Percentiles rank a stretch among this genome's conserved stretches.
These are phyloP conservation scores for Phortica magna DNA, from an alignment of 2,888 invertebrate species.

Conservation along the genomic window DNA sequence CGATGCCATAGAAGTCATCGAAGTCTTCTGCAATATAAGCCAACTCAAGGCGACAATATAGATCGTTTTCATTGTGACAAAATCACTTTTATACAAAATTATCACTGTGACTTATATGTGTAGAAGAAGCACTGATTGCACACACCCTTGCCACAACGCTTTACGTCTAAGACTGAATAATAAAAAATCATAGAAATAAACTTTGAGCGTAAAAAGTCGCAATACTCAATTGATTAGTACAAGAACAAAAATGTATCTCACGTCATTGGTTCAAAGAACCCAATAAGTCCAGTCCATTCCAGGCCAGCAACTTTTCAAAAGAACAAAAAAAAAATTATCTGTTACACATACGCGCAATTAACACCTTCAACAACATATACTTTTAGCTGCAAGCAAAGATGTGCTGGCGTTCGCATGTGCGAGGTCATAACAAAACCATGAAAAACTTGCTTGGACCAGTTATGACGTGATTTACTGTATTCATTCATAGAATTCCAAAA, in stretches of 20 bases:
- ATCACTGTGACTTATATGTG: not conserved
- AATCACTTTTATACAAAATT: not conserved
- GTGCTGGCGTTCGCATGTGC: too few species aligned
- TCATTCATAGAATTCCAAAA: slow-evolving; percentile 43
- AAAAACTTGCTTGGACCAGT: slow-evolving; percentile 65
- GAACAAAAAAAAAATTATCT: slow-evolving; percentile 3
- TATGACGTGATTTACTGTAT: slow-evolving; percentile 30
- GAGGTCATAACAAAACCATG: slow-evolving; percentile 53
- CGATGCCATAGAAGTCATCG: not conserved
- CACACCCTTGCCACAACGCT: not conserved
- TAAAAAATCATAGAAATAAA: not conserved
- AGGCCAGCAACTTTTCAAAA: slow-evolving; percentile 41
- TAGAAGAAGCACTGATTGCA: too few species aligned
- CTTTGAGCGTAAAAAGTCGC: not conserved
- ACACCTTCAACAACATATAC: slow-evolving; percentile 56
- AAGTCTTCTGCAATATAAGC: not conserved
- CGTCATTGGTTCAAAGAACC: slow-evolving; percentile 10
- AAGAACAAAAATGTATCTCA: not conserved
- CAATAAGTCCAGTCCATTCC: not conserved
- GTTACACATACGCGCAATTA: slow-evolving; percentile 64
- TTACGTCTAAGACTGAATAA: not conserved
- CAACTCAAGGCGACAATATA: not conserved
- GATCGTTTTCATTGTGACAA: not conserved
- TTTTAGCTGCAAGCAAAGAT: slow-evolving; percentile 29
- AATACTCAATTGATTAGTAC: not conserved